These are phyloP conservation scores for Lacanobia oleracea DNA, from an alignment of 2,888 invertebrate species.

Conservation along the genomic window DNA sequence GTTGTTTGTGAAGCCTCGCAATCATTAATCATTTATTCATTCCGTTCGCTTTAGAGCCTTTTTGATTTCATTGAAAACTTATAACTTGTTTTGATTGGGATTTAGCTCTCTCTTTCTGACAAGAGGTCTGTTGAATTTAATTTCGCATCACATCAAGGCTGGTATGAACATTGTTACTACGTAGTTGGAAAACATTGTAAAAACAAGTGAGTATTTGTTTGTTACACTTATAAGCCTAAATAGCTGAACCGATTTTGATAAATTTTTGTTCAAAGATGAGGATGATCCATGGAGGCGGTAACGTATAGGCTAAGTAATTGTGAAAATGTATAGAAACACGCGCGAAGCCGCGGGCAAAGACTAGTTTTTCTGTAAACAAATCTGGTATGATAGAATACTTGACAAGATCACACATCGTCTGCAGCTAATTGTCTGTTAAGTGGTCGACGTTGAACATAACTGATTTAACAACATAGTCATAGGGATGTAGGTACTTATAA, in stretches of 20 bases:
- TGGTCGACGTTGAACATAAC: slow-evolving; percentile 31
- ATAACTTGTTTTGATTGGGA: slow-evolving; percentile 50
- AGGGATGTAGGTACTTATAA: slow-evolving; percentile 3
- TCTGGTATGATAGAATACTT: slow-evolving; percentile 9
- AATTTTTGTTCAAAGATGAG: too few species aligned
- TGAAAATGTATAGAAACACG: too few species aligned
- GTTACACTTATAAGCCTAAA: too few species aligned
- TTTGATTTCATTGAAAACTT: slow-evolving; percentile 27
- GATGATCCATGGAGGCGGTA: too few species aligned
- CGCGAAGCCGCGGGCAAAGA: too few species aligned
- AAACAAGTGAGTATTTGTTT: too few species aligned
- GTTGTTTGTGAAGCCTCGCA: slow-evolving; percentile 18
- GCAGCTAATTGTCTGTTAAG: slow-evolving; percentile 16
- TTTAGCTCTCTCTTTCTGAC: slow-evolving; percentile 51
- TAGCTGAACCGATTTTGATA: too few species aligned
- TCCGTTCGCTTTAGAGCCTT: slow-evolving; percentile 18
- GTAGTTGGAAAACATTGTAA: not conserved
- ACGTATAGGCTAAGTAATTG: too few species aligned
- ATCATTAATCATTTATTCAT: slow-evolving; percentile 36
- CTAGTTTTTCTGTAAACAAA: not conserved
- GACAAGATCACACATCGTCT: slow-evolving; percentile 33
- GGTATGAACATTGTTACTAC: not conserved
- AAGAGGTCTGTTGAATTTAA: slow-evolving; percentile 19
- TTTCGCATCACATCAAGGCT: slow-evolving; percentile 17
- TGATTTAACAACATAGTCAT: slow-evolving; percentile 5